phyloP scores from a whole-genome alignment of 2,888 invertebrate genomes.

The Cistogaster globosa region DNA sequence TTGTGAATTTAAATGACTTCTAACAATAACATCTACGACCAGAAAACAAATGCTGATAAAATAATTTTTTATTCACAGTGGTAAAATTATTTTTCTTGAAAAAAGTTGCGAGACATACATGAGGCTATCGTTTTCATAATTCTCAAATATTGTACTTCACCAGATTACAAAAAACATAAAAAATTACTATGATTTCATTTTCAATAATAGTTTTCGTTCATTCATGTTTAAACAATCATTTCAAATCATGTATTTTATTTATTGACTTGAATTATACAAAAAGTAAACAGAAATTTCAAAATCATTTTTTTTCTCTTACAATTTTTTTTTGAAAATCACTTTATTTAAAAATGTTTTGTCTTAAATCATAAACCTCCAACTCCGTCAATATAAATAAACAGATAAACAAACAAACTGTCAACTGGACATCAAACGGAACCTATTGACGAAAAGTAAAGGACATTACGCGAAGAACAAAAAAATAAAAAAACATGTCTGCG shows the following conservation, averaged over 20 bases:
- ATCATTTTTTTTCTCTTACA: not conserved
- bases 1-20: too few relatives aligned
- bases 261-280: conserved; percentile 49
- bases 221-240: conserved; percentile 27
- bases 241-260: conserved; percentile 42
- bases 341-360: conserved; percentile 37
- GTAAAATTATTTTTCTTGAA: too few relatives aligned
- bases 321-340: conserved; percentile 19
- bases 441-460: conserved; percentile 62
- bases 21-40: too few relatives aligned
- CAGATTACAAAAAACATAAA: too few relatives aligned
- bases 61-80: too few relatives aligned
- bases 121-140: too few relatives aligned
- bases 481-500: conserved; percentile 44
- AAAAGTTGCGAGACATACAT: too few relatives aligned
- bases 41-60: too few relatives aligned
- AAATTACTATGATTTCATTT: not conserved
- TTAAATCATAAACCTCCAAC: conserved; percentile 11
- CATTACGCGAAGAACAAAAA: conserved; percentile 32
- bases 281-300: conserved; percentile 40
- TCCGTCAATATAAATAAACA: conserved; percentile 1
- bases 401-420: conserved; percentile 56
- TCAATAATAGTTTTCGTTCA: not conserved
- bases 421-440: conserved; percentile 68
- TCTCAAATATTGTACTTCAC: too few relatives aligned